Percentiles rank a stretch among this genome's conserved stretches.
These are phyloP conservation scores for Drosophila rellima DNA, from an alignment of 2,888 invertebrate species.

Conservation along the genomic window DNA sequence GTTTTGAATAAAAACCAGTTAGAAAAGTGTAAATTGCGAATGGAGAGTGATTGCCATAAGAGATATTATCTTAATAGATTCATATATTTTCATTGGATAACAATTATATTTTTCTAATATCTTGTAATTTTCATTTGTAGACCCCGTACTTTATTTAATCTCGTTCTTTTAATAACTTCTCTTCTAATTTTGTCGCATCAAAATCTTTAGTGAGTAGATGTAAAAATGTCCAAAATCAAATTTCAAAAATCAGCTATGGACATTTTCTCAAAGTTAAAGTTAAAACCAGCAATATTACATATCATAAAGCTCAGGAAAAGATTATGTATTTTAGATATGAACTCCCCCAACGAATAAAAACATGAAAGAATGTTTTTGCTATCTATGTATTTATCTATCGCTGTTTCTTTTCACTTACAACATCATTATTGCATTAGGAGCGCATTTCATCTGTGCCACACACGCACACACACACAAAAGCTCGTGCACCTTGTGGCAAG, in stretches of 20 bases:
- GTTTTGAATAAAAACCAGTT: conserved; percentile 5
- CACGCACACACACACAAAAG: not conserved
- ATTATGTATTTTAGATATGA: not conserved
- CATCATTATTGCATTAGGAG: conserved; percentile 49
- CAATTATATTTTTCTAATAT: not conserved
- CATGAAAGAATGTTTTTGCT: conserved; percentile 1
- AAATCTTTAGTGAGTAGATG: too few species aligned
- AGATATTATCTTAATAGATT: not conserved
- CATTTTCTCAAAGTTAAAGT: too few species aligned
- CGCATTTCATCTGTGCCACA: conserved; percentile 27
- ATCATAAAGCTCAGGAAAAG: not conserved
- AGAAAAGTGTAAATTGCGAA: too few species aligned
- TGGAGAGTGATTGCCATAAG: not conserved
- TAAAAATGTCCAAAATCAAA: too few species aligned
- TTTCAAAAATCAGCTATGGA: too few species aligned
- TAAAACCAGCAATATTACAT: too few species aligned
- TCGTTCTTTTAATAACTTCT: not conserved
- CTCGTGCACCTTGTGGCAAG: conserved; percentile 10
- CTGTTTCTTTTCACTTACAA: conserved; percentile 19
- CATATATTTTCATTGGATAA: not conserved
- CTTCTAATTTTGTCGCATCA: too few species aligned
- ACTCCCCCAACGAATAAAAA: not conserved
- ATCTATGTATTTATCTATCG: conserved; percentile 10
- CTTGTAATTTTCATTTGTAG: not conserved
- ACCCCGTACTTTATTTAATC: not conserved